phyloP scores from a whole-genome alignment of 2,797 vertebrate genomes.

The Lepus oiostolus region DNA sequence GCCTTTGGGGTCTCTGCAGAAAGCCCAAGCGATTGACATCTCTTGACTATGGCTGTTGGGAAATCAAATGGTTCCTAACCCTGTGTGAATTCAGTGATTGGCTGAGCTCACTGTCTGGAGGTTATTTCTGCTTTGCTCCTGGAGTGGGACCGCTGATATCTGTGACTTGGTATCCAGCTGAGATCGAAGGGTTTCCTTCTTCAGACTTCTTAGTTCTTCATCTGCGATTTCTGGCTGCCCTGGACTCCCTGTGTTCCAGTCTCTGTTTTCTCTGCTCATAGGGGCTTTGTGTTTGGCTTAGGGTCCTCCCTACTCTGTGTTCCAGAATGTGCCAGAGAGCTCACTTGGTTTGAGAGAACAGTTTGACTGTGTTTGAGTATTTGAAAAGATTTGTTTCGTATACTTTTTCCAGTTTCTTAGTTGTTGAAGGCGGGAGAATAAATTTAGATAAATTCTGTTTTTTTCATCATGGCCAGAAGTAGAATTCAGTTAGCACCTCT shows the following conservation, averaged over 20 bases:
- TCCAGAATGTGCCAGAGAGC: neutral
- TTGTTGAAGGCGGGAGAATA: neutral
- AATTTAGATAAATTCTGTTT: neutral
- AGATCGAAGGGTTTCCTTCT: neutral
- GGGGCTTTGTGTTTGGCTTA: neutral
- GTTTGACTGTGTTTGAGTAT: neutral
- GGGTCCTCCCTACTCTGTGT: neutral
- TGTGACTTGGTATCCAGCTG: neutral
- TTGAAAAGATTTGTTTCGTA: neutral
- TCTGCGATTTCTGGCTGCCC: neutral
- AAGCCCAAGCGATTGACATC: neutral
- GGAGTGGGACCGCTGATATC: neutral
- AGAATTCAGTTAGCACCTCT: neutral
- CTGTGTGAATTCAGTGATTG: neutral
- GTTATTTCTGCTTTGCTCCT: neutral
- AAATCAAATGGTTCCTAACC: neutral
- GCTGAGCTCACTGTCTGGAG: neutral
- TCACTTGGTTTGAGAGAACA: neutral
- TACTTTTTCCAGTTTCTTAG: neutral
- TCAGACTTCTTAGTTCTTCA: neutral
- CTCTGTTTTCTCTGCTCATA: neutral
- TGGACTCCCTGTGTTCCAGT: neutral
- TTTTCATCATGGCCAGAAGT: neutral
- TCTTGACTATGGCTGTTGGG: neutral
- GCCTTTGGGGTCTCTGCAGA: neutral